phyloP scores from a whole-genome alignment of 2,797 vertebrate genomes.

The Gorsachius magnificus region DNA sequence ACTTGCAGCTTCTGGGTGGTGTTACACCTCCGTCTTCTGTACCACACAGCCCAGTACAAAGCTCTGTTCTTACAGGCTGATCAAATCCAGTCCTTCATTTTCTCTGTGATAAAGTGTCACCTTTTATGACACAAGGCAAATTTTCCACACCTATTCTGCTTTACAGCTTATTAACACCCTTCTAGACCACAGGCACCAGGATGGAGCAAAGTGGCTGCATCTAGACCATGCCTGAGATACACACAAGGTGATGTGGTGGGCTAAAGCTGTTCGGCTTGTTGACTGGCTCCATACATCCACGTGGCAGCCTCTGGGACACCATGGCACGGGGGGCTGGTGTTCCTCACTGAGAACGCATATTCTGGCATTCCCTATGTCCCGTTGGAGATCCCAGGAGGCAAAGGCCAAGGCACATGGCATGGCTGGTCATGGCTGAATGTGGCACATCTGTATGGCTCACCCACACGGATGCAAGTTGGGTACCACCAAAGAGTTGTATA shows the following conservation, averaged over 20 bases:
- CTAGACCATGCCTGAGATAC: neutral
- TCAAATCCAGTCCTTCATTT: neutral
- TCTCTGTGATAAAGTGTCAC: neutral
- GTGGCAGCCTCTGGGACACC: neutral
- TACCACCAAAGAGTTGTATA: neutral
- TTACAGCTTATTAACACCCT: neutral
- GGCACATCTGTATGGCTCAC: neutral
- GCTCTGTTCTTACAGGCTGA: neutral
- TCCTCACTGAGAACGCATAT: neutral
- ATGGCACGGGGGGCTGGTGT: neutral
- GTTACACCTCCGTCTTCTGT: neutral
- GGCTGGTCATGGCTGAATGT: neutral
- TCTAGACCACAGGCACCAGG: neutral
- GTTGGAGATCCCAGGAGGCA: neutral
- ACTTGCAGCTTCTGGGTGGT: neutral
- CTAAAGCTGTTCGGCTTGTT: neutral
- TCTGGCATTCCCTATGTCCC: neutral
- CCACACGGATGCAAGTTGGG: neutral
- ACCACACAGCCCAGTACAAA: neutral
- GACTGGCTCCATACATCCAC: neutral
- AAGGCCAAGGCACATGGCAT: neutral
- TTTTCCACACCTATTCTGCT: neutral
- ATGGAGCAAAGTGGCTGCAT: neutral
- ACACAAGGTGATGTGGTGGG: neutral
- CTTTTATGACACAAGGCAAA: neutral